Base-by-base conservation (phyloP, 2,888 invertebrate species). In the Synergus japonicus region DNA sequence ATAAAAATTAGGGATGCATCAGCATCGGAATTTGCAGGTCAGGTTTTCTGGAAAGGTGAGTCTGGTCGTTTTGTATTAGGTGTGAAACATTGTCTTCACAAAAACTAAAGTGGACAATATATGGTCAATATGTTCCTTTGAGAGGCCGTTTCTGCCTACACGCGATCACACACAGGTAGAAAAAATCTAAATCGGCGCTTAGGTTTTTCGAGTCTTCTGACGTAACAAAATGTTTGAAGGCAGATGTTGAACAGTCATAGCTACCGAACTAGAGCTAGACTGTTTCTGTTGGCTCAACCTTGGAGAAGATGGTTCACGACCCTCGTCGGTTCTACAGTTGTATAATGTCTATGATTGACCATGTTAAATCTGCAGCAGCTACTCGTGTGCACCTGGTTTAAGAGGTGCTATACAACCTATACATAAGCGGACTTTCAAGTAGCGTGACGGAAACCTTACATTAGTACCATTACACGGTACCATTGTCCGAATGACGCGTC, bases 311-410 rank as follows among this genome's bases (percentile, higher is more conserved):
- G 37, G 76, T 60, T 43, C 44, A 77, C 60, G 81, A 80, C 65
- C 78, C 64, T 76, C 63, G 37, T 77, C 78, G 76, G 78, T 79
- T 46, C 64, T 78, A 43, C 13, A 65, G 66, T 64, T 78, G 63
- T 78, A 58, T 85, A 85, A 85, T 85, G 78, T 84, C 83, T 85
- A 84, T 85, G 81, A 85, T 85, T 85, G 79, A 78, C 65, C 79
- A 76, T 79, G 83, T 85, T 84, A 82, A 81, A 81, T 80, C 82
- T 79, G 77, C 10, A 65, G 77, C 10, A 65, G 77, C 77, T 76
- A 73, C 66, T 58, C 67, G 80, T 76, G 69, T 73, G 37, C 73
- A 73, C 54, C 73, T 73, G 54, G 37, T 58, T 54, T n/a, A 12
- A 29, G 22, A 43, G 22, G 44, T 43, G 22, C 29, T 9, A 22